These are phyloP conservation scores for Hoplostethus atlanticus DNA, from an alignment of 2,797 vertebrate genomes.

Conservation along the genomic window DNA sequence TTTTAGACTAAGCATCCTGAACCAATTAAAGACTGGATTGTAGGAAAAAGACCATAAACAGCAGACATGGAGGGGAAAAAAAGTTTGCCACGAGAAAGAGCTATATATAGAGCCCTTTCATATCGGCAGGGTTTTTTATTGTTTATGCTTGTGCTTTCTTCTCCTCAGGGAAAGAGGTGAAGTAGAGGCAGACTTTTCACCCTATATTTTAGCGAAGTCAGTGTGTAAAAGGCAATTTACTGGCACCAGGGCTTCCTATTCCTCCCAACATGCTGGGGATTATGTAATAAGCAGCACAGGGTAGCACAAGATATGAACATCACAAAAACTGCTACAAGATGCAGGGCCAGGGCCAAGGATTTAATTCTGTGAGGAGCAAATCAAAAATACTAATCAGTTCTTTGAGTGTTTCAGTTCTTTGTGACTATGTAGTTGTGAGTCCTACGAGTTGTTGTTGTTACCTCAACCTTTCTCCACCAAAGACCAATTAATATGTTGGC, in stretches of 20 bases:
- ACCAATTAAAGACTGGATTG: not conserved
- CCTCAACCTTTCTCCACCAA: not conserved
- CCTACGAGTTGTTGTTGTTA: not conserved
- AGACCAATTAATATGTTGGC: not conserved
- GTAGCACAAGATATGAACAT: not conserved
- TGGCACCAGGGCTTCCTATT: not conserved
- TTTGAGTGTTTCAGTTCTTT: not conserved
- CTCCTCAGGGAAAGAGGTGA: not conserved
- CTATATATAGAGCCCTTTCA: not conserved
- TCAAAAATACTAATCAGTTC: not conserved
- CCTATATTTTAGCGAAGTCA: constrained; percentile 5
- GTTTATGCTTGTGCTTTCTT: constrained; percentile 1
- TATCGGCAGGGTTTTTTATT: not conserved
- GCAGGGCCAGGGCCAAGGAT: not conserved
- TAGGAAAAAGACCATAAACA: not conserved
- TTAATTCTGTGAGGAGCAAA: not conserved
- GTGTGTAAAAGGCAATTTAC: constrained; percentile 16
- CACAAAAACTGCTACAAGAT: not conserved
- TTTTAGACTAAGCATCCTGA: not conserved
- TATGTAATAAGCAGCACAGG: not conserved
- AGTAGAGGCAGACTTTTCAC: not conserved
- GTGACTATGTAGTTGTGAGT: not conserved
- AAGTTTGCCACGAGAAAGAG: too few species aligned
- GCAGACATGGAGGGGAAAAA: not conserved
- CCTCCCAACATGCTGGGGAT: not conserved